Base-by-base conservation (phyloP, 2,888 invertebrate species). In the Sesia apiformis region DNA sequence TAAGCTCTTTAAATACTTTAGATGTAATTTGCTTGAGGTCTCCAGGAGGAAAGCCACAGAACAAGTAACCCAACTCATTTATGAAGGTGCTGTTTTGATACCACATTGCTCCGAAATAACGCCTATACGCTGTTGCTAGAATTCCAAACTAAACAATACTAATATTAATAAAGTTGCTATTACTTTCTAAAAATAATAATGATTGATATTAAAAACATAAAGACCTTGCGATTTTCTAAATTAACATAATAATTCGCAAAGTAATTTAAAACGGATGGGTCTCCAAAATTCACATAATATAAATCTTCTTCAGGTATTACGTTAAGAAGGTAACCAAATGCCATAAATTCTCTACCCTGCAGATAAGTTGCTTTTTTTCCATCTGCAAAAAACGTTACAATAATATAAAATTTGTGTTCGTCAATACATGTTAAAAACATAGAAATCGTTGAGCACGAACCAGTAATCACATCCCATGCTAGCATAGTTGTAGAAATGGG, bases 391-490 rank as follows among this genome's bases (percentile, higher is more conserved):
- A 42, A 42, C 5, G 42, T 42, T 42, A 7, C 42, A 23, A 23
- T 23, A 23, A 23, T 23, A 23, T 23, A 23, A 23, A 23, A 23
- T 23, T 23, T 23, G 23, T 23, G 23, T 23, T 23, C 23, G 23
- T 23, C 23, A 23, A 23, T 23, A 23, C 23, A 1, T 23, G 23
- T 23, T 23, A n/a, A 54, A 38, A 53, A n/a, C 40, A 6, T 3
- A 38, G 52, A 8, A 5, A 39, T 50, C 43, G 5, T 49, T 49
- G 38, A 54, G 38, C 40, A 58, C 51, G 42, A 59, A 84, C 88
- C 89, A 51, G 88, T 88, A 46, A 88, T 54, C n/a, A 88, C 66
- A 66, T 89, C 88, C 88, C 88, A 89, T 3, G 84, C 83, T 54
- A 87, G 62, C 46, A 87, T 57, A 53, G 68, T 72, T 64, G 78